Evolutionary conservation across 2,113 vertebrate genomes (phyloP).

Genomic region (Caranx melampygus): DNA sequence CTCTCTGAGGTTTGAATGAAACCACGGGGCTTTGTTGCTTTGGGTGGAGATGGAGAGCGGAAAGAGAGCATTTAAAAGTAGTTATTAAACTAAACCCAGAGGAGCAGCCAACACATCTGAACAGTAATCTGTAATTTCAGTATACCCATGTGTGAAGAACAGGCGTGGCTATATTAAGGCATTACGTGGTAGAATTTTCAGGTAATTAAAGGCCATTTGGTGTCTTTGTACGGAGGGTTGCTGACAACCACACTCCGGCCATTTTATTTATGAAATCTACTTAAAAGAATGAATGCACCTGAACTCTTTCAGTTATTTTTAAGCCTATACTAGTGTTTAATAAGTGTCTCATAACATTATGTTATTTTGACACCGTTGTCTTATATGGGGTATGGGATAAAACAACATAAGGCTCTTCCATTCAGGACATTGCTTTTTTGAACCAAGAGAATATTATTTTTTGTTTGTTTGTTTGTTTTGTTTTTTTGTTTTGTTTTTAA

Average conservation of each 20-base stretch:
- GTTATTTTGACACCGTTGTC: not conserved
- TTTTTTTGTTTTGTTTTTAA: no score
- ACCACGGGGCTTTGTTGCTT: constrained; percentile 22
- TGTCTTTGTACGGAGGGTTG: constrained; percentile 13
- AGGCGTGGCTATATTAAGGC: constrained; percentile 59
- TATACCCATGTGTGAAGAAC: constrained; percentile 39
- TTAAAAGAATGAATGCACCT: not conserved
- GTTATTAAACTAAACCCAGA: constrained; percentile 57
- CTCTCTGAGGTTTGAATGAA: constrained; percentile 35
- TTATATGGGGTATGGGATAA: not conserved
- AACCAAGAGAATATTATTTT: no score
- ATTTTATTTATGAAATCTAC: constrained; percentile 5
- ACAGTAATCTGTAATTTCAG: constrained; percentile 67
- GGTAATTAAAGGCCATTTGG: constrained; percentile 63
- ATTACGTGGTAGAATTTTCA: constrained; percentile 54
- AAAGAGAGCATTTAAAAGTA: constrained; percentile 38
- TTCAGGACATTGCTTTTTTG: no score
- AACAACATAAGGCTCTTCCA: not conserved
- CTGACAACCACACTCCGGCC: constrained; percentile 14
- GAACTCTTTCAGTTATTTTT: not conserved
- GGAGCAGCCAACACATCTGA: constrained; percentile 52
- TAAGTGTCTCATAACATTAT: not conserved
- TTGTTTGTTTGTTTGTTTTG: no score
- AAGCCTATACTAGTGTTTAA: not conserved
- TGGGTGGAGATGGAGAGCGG: constrained; percentile 20